A percentile compares a stretch with the other conserved stretches of the same genome.
These are phyloP conservation scores for Drosophila monieri DNA, from an alignment of 2,888 invertebrate genomes.

Conservation along the genomic window DNA sequence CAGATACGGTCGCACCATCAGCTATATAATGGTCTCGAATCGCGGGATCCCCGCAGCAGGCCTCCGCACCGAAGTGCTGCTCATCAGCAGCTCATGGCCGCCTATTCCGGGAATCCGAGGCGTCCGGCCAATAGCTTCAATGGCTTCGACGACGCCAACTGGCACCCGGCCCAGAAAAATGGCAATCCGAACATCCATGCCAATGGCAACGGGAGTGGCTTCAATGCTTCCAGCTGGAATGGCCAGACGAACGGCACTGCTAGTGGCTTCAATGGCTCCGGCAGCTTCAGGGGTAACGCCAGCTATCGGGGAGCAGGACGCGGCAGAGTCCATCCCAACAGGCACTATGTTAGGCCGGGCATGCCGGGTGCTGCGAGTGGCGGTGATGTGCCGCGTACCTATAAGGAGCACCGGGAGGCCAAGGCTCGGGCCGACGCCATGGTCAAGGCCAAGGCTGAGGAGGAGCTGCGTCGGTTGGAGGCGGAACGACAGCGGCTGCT, in stretches of 20 bases:
- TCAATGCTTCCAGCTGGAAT: slow-evolving; percentile 2
- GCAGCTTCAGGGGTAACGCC: not conserved
- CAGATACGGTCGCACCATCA: not conserved
- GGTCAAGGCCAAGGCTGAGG: slow-evolving; percentile 63
- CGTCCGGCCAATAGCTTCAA: not conserved
- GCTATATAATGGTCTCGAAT: not conserved
- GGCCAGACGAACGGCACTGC: not conserved
- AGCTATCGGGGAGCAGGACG: slow-evolving; percentile 5
- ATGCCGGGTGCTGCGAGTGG: not conserved
- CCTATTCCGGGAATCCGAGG: slow-evolving; percentile 17
- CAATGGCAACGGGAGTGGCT: not conserved
- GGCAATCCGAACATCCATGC: not conserved
- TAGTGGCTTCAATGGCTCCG: not conserved
- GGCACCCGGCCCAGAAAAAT: not conserved
- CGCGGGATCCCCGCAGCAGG: not conserved
- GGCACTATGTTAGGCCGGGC: not conserved
- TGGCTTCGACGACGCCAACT: not conserved
- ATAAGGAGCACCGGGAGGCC: slow-evolving; percentile 76
- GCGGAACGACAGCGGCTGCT: slow-evolving; percentile 9
- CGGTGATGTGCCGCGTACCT: slow-evolving; percentile 66
- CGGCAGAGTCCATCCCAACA: not conserved
- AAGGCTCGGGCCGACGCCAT: slow-evolving; percentile 63
- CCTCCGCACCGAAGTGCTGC: not conserved
- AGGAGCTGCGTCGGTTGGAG: slow-evolving; percentile 12
- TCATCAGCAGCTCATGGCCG: slow-evolving; percentile 6